phyloP scores from a whole-genome alignment of 2,888 invertebrate species.

The Synergus gifuensis region DNA sequence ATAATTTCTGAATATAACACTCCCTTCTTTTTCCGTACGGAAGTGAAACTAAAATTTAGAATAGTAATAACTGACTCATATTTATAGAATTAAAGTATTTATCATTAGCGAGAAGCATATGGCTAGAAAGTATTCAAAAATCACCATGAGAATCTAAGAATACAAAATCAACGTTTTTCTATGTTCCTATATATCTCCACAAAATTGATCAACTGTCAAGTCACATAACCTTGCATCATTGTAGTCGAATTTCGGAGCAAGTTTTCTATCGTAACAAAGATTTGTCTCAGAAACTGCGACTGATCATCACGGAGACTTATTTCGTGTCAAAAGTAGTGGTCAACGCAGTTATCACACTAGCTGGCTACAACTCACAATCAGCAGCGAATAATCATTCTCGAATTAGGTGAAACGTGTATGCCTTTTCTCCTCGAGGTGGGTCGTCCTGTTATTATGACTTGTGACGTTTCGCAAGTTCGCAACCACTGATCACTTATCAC shows the following conservation, averaged over 20 bases:
- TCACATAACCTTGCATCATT: constrained; percentile 41
- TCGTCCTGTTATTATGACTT: constrained; percentile 66
- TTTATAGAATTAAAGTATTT: neutral
- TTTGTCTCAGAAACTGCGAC: constrained; percentile 31
- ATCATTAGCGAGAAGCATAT: neutral
- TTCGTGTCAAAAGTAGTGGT: constrained; percentile 40
- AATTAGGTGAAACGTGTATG: constrained; percentile 21
- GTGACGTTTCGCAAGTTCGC: constrained; percentile 72
- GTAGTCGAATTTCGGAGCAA: constrained; percentile 24
- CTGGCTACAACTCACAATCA: constrained; percentile 42
- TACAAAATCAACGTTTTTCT: neutral
- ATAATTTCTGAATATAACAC: neutral
- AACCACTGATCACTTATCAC: constrained; percentile 52
- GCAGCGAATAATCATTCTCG: constrained; percentile 38
- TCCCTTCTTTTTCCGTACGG: neutral
- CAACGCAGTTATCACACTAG: constrained; percentile 49
- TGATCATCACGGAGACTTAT: constrained; percentile 41
- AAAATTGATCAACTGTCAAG: constrained; percentile 36
- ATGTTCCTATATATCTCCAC: neutral
- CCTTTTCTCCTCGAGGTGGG: constrained; percentile 62
- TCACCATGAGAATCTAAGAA: neutral
- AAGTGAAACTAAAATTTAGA: constrained; percentile 3
- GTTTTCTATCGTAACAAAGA: constrained; percentile 22
- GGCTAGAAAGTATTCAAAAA: neutral
- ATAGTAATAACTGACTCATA: neutral